Percentiles rank a stretch among this genome's conserved stretches.
Conservation (phyloP, 2,113 vertebrate species). For the Catharus bicknelli region DNA sequence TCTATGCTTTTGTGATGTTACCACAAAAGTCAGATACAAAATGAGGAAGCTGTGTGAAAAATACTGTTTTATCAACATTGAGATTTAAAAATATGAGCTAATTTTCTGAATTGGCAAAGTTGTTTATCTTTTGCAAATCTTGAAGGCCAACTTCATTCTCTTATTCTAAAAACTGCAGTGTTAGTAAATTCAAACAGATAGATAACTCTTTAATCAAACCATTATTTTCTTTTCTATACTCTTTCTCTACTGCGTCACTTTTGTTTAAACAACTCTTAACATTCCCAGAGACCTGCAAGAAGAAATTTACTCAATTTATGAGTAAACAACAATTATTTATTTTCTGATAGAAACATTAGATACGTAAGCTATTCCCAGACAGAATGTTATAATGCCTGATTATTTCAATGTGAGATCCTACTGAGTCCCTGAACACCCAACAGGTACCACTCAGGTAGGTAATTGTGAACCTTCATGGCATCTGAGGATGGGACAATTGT, state of each 20-base stretch:
- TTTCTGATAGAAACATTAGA: neutral
- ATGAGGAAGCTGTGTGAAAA: neutral
- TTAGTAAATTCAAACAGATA: neutral
- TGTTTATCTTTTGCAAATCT: neutral
- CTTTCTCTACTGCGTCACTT: neutral
- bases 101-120: neutral
- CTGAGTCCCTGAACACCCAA: neutral
- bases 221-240: neutral
- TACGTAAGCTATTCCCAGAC: neutral
- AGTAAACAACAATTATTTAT: neutral
- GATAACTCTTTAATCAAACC: neutral
- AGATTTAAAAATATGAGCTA: neutral
- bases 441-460: neutral
- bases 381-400: neutral
- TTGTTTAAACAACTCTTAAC: neutral
- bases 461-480: neutral
- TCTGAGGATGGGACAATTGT: neutral
- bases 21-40: neutral
- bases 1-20: neutral
- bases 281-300: neutral
- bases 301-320: neutral
- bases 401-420: neutral
- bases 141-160: neutral
- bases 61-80: neutral
- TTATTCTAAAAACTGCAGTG: neutral